Evolutionary conservation across 2,797 vertebrate species (phyloP), one percentile per base, ranked within the genome.

Genomic region (Phataginus tricuspis): DNA sequence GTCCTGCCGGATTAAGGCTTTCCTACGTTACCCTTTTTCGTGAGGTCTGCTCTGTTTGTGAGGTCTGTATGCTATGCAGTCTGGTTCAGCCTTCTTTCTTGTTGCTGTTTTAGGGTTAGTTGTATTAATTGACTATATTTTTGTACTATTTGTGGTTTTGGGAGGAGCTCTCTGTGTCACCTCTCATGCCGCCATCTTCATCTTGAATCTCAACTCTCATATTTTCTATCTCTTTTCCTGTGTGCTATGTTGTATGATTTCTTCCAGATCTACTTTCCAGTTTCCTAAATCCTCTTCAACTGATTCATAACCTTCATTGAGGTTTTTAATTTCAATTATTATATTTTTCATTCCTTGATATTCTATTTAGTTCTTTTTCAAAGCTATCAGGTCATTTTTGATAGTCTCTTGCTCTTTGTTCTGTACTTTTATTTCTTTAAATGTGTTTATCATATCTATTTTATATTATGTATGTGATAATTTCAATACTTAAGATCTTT

Each of bases 241-340:
- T 94, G 37, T 86, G 82, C 45, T 91, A 7, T 53, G 86, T 87
- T 94, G 25, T 78, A 45, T 87, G 29, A 82, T 66, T 51, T 93
- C 51, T 83, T 86, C 80, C 68, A 82, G 68, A 53, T 66, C 42
- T 80, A 51, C 79, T 77, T 80, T 90, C 61, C 42, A 82, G 29
- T 90, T 96, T 74, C 45, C 39, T 93, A 93, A 66, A 55, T 94
- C 83, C 19, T 80, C 69, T 90, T 93, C 42, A 96, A 90, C n/a
- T 59, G n/a, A 86, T 94, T 25, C 29, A 66, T 55, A 69, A 77
- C 34, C 59, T 75, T 94, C 69, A 83, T 7, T 77, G 71, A 71
- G 23, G 27, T 82, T 82, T 94, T 55, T 78, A 94, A 84, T 77
- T 55, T 57, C 42, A 82, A 69, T 68, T 71, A 82, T 53, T 94